Conservation (phyloP, 2,797 vertebrate species). For the Poecilia velifera region DNA sequence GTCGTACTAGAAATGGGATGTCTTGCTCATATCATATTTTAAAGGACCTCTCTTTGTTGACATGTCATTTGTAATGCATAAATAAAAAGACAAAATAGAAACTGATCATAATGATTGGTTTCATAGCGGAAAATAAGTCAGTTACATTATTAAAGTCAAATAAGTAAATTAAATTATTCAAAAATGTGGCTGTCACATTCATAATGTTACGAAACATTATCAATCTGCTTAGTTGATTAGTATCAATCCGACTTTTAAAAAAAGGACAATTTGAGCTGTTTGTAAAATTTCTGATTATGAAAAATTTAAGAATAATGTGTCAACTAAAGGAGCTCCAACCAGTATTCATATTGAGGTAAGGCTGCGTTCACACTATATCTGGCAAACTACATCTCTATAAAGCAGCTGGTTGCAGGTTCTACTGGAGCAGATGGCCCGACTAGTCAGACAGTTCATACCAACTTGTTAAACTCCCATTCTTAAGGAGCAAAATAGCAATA, state of each 20-base stretch:
- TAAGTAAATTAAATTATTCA: no score
- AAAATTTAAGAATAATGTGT: background rate
- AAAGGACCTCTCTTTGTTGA: background rate
- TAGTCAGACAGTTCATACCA: background rate
- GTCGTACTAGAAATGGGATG: background rate
- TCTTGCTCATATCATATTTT: background rate
- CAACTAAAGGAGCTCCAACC: background rate
- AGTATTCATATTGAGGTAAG: no score
- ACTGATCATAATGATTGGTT: no score
- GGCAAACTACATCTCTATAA: background rate
- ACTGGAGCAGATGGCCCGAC: background rate
- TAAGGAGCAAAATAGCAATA: background rate
- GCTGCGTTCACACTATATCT: background rate
- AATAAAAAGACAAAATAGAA: background rate
- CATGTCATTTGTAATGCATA: background rate
- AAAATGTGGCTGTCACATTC: no score
- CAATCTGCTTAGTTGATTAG: no score
- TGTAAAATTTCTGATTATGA: no score
- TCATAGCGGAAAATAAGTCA: no score
- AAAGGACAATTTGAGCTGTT: no score
- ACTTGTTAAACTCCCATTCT: background rate
- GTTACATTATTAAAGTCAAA: no score
- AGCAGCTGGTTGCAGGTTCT: background rate
- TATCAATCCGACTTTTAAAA: no score
- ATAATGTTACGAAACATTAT: no score